Percentiles rank a stretch among this genome's conserved stretches.
Conservation (phyloP, 1,140 invertebrate species). For the Proales similis region DNA sequence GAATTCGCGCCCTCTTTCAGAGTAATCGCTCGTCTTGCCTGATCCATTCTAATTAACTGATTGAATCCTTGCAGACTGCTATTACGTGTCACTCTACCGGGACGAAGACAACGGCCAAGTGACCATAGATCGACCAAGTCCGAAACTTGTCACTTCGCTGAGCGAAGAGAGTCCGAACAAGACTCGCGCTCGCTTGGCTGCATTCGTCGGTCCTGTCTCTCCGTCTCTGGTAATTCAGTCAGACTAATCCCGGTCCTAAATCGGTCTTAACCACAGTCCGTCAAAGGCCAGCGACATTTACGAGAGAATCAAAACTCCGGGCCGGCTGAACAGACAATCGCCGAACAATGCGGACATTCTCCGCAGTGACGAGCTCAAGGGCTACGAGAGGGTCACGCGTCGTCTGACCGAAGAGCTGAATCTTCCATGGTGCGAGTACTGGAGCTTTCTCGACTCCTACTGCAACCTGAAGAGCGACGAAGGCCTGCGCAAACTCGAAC, state of each 20-base stretch:
- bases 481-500: slow-evolving; percentile 66
- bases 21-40: too few species aligned
- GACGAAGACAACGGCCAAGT: slow-evolving; percentile 66
- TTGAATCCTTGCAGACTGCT: slow-evolving; percentile 63
- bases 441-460: slow-evolving; percentile 74
- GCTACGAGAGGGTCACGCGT: slow-evolving; percentile 71
- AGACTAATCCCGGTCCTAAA: too few species aligned
- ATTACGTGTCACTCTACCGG: slow-evolving; percentile 74
- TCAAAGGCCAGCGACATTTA: slow-evolving; percentile 27
- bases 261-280: too few species aligned
- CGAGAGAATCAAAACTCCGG: slow-evolving; percentile 11
- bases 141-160: slow-evolving; percentile 41
- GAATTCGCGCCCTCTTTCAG: background rate
- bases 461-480: slow-evolving; percentile 65
- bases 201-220: slow-evolving; percentile 27
- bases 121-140: slow-evolving; percentile 49
- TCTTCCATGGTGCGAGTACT: slow-evolving; percentile 79
- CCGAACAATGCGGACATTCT: slow-evolving; percentile 54
- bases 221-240: too few species aligned
- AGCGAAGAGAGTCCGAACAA: slow-evolving; percentile 5
- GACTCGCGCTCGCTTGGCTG: background rate
- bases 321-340: slow-evolving; percentile 32
- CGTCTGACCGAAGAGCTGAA: slow-evolving; percentile 66
- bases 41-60: too few species aligned
- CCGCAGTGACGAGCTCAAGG: slow-evolving; percentile 70